Evolutionary conservation across 2,888 invertebrate genomes (phyloP).

Genomic region (Scaptomyza caliginosa): DNA sequence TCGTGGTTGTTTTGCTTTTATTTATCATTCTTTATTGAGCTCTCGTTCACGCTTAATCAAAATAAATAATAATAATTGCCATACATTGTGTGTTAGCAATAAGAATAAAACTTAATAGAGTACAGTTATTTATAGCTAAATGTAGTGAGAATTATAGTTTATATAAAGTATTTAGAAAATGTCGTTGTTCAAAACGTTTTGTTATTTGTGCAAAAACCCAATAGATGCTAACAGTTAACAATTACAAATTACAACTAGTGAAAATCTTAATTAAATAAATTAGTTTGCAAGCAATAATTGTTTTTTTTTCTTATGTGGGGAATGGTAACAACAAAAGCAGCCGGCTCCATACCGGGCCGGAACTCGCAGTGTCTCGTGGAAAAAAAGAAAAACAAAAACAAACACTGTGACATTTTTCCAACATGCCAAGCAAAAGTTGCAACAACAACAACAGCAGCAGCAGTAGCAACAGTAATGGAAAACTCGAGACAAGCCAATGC

Average conservation of each 20-base stretch:
- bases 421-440: slow-evolving; percentile 28
- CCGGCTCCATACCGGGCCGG: slow-evolving; percentile 46
- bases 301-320: slow-evolving; percentile 66
- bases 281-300: slow-evolving; percentile 67
- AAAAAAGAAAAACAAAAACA: no score
- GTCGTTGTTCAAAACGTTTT: slow-evolving; percentile 33
- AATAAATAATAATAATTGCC: slow-evolving; percentile 75
- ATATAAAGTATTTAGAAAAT: slow-evolving; percentile 1
- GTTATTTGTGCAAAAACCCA: slow-evolving; percentile 78
- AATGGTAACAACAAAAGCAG: slow-evolving; percentile 75
- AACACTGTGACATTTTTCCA: slow-evolving; percentile 62
- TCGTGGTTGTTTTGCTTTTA: slow-evolving; percentile 32
- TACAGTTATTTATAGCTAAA: slow-evolving; percentile 33
- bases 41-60: slow-evolving; percentile 73
- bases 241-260: slow-evolving; percentile 60
- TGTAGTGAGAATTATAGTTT: slow-evolving; percentile 32
- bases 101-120: slow-evolving; percentile 51
- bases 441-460: slow-evolving; percentile 20
- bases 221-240: slow-evolving; percentile 35
- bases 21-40: slow-evolving; percentile 60
- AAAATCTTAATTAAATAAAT: slow-evolving; percentile 79
- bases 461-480: slow-evolving; percentile 25
- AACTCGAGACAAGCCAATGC: slow-evolving; percentile 44
- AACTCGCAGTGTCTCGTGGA: slow-evolving; percentile 50
- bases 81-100: slow-evolving; percentile 60